Conservation (phyloP, 2,888 invertebrate genomes). For the Thumatha senex region DNA sequence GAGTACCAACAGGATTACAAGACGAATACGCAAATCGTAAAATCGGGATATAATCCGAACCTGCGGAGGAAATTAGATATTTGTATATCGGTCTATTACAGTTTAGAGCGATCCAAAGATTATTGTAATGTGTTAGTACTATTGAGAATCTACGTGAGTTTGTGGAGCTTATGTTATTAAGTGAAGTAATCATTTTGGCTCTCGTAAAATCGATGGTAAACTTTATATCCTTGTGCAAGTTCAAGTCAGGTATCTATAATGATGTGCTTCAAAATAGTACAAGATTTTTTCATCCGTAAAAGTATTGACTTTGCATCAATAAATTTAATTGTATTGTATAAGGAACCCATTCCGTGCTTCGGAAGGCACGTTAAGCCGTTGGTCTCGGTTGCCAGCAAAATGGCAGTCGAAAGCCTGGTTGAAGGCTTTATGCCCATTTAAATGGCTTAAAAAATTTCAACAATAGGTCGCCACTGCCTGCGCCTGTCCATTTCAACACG, state of each 20-base stretch:
- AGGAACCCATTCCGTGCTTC: too few species aligned
- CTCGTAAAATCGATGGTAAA: background rate
- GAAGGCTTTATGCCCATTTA: too few species aligned
- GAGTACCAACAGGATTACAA: conserved; percentile 1
- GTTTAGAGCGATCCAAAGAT: conserved; percentile 25
- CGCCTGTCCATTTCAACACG: too few species aligned
- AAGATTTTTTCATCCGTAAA: too few species aligned
- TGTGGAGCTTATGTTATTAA: background rate
- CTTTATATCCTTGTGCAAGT: background rate
- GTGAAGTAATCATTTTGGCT: conserved; percentile 1
- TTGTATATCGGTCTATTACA: conserved; percentile 30
- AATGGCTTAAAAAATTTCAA: too few species aligned
- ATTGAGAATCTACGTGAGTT: background rate
- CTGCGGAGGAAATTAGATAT: conserved; percentile 21
- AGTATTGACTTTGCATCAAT: too few species aligned
- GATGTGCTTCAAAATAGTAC: too few species aligned
- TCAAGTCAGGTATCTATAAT: background rate
- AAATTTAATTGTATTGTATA: too few species aligned
- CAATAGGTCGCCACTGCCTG: too few species aligned
- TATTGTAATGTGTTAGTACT: conserved; percentile 19
- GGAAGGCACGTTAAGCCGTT: too few species aligned
- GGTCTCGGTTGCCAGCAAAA: too few species aligned
- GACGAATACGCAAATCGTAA: conserved; percentile 25
- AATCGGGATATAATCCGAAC: conserved; percentile 25
- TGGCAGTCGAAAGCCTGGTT: too few species aligned